Conservation (phyloP, 2,797 vertebrate genomes). For the Hypotaenidia okinawae region DNA sequence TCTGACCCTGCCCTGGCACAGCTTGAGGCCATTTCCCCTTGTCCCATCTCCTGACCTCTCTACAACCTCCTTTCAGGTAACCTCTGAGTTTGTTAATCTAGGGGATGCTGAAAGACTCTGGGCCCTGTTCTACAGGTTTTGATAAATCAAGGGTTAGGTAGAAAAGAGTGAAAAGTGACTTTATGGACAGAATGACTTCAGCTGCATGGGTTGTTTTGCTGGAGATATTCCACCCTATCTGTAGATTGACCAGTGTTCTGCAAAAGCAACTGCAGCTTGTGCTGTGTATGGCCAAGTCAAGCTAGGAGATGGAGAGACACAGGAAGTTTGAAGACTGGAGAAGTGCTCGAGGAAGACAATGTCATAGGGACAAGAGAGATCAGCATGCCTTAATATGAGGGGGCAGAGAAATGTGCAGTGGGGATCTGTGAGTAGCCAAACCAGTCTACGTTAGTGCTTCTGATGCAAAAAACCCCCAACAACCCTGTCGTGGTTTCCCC, state of each 20-base stretch:
- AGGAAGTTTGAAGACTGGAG: not conserved
- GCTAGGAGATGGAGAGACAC: not conserved
- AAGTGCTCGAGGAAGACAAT: not conserved
- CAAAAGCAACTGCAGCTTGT: not conserved
- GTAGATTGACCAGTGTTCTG: rapidly evolving
- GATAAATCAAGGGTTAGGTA: not conserved
- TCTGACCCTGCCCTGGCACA: no score
- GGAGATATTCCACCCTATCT: rapidly evolving
- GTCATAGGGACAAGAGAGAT: no score
- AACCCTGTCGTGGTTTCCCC: no score
- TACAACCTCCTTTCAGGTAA: not conserved
- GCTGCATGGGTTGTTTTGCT: not conserved
- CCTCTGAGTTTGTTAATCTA: not conserved
- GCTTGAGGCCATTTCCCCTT: no score
- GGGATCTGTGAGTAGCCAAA: no score
- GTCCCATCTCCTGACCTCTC: no score
- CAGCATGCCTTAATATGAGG: not conserved
- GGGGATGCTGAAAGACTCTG: not conserved
- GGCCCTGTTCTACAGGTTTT: not conserved
- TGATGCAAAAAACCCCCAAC: no score
- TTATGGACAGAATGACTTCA: not conserved
- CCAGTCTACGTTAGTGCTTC: no score
- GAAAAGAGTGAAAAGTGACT: not conserved
- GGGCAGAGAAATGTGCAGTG: not conserved
- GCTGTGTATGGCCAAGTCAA: not conserved